Percentiles rank a stretch among this genome's conserved stretches.
phyloP scores from a whole-genome alignment of 2,888 invertebrate species.

The Colletes collaris region DNA sequence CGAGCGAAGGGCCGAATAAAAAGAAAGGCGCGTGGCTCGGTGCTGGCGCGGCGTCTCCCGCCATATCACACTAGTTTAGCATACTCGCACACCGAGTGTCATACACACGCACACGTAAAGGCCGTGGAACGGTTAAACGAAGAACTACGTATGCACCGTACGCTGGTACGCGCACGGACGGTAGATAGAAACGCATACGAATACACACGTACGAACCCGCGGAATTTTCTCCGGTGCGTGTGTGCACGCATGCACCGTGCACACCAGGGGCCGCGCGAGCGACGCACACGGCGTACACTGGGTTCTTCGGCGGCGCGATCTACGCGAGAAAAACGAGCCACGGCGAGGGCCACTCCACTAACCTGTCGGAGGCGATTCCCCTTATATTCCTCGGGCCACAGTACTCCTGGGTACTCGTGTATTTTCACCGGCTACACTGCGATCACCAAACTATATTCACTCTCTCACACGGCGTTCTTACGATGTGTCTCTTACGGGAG shows the following conservation, averaged over 20 bases:
- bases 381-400: slow-evolving; percentile 53
- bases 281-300: slow-evolving; percentile 63
- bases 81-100: slow-evolving; percentile 52
- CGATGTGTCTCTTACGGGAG: slow-evolving; percentile 45
- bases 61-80: slow-evolving; percentile 71
- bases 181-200: slow-evolving; percentile 39
- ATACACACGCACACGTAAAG: slow-evolving; percentile 44
- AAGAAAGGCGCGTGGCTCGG: slow-evolving; percentile 70
- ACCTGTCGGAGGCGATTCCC: slow-evolving; percentile 71
- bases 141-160: slow-evolving; percentile 42
- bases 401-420: slow-evolving; percentile 50
- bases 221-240: slow-evolving; percentile 69
- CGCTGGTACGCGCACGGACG: slow-evolving; percentile 19
- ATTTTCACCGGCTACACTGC: slow-evolving; percentile 64
- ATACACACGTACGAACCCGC: slow-evolving; percentile 63
- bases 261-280: slow-evolving; percentile 62
- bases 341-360: slow-evolving; percentile 53
- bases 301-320: slow-evolving; percentile 50
- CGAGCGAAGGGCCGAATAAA: slow-evolving; percentile 56
- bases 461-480: slow-evolving; percentile 52
- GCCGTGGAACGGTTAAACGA: slow-evolving; percentile 49
- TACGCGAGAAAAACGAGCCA: slow-evolving; percentile 54
- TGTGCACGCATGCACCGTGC: slow-evolving; percentile 67
- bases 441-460: slow-evolving; percentile 65
- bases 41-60: slow-evolving; percentile 75